These are phyloP conservation scores for Eonycteris spelaea DNA, from an alignment of 2,113 vertebrate genomes.

Conservation along the genomic window DNA sequence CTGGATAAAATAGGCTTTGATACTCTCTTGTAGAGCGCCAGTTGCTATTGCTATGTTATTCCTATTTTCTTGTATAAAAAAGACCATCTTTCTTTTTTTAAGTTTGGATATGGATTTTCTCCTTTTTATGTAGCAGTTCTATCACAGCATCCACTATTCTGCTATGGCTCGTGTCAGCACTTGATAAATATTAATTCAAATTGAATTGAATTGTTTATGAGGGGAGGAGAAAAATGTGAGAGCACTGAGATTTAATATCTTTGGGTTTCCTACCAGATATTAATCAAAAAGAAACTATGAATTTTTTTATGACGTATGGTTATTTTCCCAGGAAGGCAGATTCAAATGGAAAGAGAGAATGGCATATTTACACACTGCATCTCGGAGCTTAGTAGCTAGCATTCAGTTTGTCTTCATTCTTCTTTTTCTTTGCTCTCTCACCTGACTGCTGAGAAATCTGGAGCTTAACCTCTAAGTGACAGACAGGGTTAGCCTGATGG, in stretches of 20 bases:
- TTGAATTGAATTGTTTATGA: conserved; percentile 69
- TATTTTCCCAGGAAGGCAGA: conserved; percentile 63
- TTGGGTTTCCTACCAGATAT: conserved; percentile 67
- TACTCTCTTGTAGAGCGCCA: neutral
- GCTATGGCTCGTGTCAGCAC: neutral
- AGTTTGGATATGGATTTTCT: neutral
- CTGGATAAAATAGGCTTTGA: conserved; percentile 19
- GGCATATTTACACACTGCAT: conserved; percentile 65
- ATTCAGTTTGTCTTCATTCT: conserved; percentile 65
- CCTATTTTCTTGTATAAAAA: neutral
- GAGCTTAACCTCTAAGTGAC: conserved; percentile 65
- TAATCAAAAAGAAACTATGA: conserved; percentile 76
- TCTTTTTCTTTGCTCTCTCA: conserved; percentile 35
- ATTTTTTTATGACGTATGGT: conserved; percentile 67
- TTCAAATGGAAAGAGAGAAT: conserved; percentile 54
- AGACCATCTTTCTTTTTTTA: neutral
- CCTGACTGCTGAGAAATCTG: conserved; percentile 54
- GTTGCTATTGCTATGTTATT: neutral
- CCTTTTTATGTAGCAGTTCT: neutral
- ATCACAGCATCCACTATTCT: neutral
- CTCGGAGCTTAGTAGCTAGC: conserved; percentile 49
- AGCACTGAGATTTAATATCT: conserved; percentile 65
- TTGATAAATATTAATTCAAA: conserved; percentile 72
- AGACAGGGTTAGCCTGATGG: conserved; percentile 60
- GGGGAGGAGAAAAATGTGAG: conserved; percentile 59